Conservation (phyloP, 2,113 vertebrate species). For the Ceyx melanurus region DNA sequence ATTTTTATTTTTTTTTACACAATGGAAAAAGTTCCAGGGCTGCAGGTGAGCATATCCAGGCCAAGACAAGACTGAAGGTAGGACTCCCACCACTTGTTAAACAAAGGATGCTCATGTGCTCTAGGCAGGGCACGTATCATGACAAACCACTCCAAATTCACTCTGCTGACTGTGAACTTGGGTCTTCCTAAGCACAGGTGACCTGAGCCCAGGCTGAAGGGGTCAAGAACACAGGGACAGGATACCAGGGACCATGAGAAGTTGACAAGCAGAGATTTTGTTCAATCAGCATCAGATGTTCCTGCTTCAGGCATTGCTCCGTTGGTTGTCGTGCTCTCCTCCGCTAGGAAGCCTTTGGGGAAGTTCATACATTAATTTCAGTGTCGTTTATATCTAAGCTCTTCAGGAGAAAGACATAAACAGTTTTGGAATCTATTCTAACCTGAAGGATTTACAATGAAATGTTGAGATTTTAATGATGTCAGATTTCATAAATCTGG, state of each 20-base stretch:
- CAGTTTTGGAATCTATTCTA: background rate
- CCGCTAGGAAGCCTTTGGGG: background rate
- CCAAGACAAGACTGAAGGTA: background rate
- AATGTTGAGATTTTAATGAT: slow-evolving; percentile 41
- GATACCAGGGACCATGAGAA: background rate
- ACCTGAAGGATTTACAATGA: slow-evolving; percentile 34
- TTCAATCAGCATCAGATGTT: background rate
- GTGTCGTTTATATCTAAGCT: background rate
- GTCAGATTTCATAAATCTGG: slow-evolving; percentile 37
- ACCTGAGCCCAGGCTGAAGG: background rate
- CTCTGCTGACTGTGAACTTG: background rate
- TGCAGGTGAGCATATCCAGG: background rate
- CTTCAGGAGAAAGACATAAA: background rate
- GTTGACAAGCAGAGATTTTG: background rate
- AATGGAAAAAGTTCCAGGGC: background rate
- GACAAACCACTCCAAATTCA: background rate
- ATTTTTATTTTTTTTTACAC: background rate
- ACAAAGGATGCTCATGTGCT: accelerated
- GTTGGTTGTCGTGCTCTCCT: background rate
- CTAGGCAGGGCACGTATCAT: background rate
- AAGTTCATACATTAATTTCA: slow-evolving; percentile 1
- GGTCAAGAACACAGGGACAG: background rate
- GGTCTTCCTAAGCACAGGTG: background rate
- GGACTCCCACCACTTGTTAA: background rate
- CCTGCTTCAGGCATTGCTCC: background rate